phyloP scores from a whole-genome alignment of 2,797 vertebrate species.

The Clamator glandarius region DNA sequence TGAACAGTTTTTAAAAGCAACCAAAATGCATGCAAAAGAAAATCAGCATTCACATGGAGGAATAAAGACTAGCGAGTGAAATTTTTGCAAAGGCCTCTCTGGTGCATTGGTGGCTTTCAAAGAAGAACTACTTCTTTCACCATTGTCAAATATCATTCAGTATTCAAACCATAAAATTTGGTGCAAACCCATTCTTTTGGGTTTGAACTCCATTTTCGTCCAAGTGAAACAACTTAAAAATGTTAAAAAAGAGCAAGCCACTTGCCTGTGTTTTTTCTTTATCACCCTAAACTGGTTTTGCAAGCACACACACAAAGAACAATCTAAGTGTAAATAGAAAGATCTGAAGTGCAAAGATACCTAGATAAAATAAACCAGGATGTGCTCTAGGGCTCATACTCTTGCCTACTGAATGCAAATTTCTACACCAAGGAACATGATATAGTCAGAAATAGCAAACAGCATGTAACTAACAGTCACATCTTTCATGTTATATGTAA shows the following conservation, averaged over 20 bases:
- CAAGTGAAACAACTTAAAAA: neutral
- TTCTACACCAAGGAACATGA: neutral
- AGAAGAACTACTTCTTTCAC: neutral
- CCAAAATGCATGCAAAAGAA: neutral
- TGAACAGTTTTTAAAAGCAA: neutral
- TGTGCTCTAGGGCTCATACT: neutral
- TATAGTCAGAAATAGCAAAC: neutral
- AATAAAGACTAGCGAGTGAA: neutral
- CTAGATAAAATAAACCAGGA: constrained; percentile 3
- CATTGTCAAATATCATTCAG: neutral
- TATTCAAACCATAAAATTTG: neutral
- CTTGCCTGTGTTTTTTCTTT: neutral
- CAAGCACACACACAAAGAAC: neutral
- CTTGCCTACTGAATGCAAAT: neutral
- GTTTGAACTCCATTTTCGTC: constrained; percentile 7
- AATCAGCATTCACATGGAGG: neutral
- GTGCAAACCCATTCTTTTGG: neutral
- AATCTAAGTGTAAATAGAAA: neutral
- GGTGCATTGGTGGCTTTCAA: neutral
- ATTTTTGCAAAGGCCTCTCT: neutral
- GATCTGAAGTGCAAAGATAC: neutral
- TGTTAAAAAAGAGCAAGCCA: neutral
- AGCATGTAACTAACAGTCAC: neutral
- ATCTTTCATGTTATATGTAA: neutral
- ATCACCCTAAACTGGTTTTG: neutral